A percentile compares a stretch with the other conserved stretches of the same genome.
phyloP scores from a whole-genome alignment of 2,888 invertebrate species.

The Heteromurus nitidus region DNA sequence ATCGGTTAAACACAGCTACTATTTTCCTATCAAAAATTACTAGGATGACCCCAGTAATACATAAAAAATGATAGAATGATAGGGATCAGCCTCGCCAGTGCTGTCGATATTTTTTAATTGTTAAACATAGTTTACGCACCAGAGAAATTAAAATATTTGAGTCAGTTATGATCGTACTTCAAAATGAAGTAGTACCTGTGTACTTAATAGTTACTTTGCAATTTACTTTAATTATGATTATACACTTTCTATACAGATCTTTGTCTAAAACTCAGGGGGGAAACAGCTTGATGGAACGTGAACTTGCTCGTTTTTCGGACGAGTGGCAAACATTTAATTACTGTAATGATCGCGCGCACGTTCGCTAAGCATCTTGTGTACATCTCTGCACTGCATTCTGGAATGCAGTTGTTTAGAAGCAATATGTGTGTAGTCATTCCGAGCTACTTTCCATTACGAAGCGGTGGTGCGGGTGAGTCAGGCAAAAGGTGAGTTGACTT shows the following conservation, averaged over 20 bases:
- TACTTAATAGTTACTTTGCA: too few relatives aligned
- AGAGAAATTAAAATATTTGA: too few relatives aligned
- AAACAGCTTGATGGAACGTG: conserved; percentile 23
- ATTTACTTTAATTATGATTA: conserved; percentile 62
- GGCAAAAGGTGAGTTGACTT: too few relatives aligned
- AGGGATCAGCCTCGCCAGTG: conserved; percentile 41
- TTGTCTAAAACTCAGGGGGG: neutral
- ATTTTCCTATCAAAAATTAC: conserved; percentile 38
- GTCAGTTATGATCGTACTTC: too few relatives aligned
- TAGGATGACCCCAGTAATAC: conserved; percentile 30
- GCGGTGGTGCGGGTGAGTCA: too few relatives aligned
- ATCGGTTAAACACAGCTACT: conserved; percentile 38
- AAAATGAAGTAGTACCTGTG: too few relatives aligned
- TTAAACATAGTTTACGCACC: conserved; percentile 12
- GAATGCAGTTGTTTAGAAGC: neutral
- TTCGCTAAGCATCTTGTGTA: neutral
- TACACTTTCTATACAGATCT: neutral
- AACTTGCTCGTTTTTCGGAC: conserved; percentile 26
- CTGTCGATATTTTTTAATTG: too few relatives aligned
- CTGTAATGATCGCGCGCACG: conserved; percentile 1
- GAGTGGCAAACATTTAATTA: conserved; percentile 31
- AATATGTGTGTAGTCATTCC: conserved; percentile 2
- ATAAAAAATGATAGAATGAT: conserved; percentile 48
- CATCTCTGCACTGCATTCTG: neutral
- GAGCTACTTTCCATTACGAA: too few relatives aligned